Evolutionary conservation across 2,113 vertebrate genomes (phyloP).

Genomic region (Heterochromis multidens): DNA sequence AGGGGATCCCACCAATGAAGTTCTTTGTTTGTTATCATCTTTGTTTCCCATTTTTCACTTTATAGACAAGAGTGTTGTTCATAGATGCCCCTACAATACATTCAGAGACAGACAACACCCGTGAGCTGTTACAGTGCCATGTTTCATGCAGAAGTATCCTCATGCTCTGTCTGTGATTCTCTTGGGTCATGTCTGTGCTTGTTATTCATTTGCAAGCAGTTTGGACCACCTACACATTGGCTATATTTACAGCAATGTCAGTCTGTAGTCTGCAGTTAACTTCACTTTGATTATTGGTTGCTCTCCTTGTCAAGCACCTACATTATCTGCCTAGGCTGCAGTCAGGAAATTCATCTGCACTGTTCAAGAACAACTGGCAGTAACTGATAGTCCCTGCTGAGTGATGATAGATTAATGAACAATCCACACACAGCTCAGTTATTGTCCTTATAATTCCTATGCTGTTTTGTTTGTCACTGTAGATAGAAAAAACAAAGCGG

Average conservation of each 20-base stretch:
- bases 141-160: constrained; percentile 5
- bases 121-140: constrained; percentile 8
- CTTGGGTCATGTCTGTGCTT: constrained; percentile 56
- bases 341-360: constrained; percentile 16
- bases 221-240: constrained; percentile 61
- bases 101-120: constrained; percentile 9
- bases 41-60: constrained; percentile 21
- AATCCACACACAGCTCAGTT: not conserved
- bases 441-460: not conserved
- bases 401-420: constrained; percentile 6
- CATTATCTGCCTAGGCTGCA: not conserved
- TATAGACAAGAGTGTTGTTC: not conserved
- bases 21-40: constrained; percentile 50
- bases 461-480: not conserved
- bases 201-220: constrained; percentile 59
- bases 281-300: constrained; percentile 54
- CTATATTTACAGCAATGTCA: constrained; percentile 67
- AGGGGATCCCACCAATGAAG: constrained; percentile 47
- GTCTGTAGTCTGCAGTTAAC: constrained; percentile 55
- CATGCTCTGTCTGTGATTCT: constrained; percentile 21
- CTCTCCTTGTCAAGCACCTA: constrained; percentile 33
- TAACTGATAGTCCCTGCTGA: not conserved
- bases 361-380: not conserved
- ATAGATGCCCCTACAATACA: not conserved
- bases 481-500: not conserved